phyloP scores from a whole-genome alignment of 37 sponge, comb jelly and placozoan species.

The Petrosia ficiformis region DNA sequence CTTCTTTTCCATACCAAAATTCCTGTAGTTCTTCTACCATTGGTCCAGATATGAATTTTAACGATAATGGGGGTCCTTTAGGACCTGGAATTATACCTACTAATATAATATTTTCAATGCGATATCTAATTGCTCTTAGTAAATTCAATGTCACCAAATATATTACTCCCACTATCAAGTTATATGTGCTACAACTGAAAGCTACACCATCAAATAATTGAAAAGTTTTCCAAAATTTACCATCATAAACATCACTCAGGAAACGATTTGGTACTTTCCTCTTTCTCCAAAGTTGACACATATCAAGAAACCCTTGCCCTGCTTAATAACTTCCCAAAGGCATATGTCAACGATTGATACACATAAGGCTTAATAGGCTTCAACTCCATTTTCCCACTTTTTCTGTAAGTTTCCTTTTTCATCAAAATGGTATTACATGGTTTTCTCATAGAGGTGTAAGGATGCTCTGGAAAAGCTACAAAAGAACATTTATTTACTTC shows the following conservation, averaged over 20 bases:
- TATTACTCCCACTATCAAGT: constrained; percentile 21
- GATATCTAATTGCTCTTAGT: constrained; percentile 13
- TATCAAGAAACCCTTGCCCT: constrained; percentile 3
- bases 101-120: constrained; percentile 27
- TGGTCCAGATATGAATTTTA: constrained; percentile 31
- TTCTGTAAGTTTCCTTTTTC: not conserved
- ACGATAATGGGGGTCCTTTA: constrained; percentile 15
- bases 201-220: not conserved
- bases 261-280: not conserved
- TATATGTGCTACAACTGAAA: not conserved
- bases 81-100: constrained; percentile 44
- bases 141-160: constrained; percentile 31
- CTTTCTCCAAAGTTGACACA: constrained; percentile 11
- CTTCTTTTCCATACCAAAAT: constrained; percentile 19
- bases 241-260: constrained; percentile 21
- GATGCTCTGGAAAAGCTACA: constrained; percentile 6
- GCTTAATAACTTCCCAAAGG: not conserved
- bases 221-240: constrained; percentile 27
- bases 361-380: not conserved
- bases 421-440: not conserved
- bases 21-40: constrained; percentile 22
- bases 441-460: not conserved
- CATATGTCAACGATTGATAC: not conserved
- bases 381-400: not conserved
- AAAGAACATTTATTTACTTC: not conserved